Percentiles rank a stretch among this genome's conserved stretches.
Evolutionary conservation across 2,113 vertebrate species (phyloP).

Genomic region (Plecturocebus donacophilus): DNA sequence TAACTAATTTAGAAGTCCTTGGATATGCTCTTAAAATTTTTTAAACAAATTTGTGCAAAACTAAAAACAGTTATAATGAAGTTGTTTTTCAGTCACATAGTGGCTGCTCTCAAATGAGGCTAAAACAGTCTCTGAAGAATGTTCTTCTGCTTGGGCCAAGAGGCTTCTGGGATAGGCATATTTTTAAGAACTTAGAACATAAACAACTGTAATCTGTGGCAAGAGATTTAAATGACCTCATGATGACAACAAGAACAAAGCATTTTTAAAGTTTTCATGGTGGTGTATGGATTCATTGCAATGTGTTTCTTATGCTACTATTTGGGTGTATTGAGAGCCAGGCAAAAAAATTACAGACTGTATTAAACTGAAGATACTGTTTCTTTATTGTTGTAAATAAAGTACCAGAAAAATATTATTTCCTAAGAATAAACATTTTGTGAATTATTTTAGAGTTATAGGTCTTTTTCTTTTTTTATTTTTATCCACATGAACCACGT

Average conservation of each 20-base stretch:
- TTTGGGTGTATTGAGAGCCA: constrained; percentile 68
- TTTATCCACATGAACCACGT: not conserved
- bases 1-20: constrained; percentile 41
- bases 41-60: constrained; percentile 39
- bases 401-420: constrained; percentile 54
- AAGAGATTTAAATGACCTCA: constrained; percentile 74
- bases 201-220: constrained; percentile 73
- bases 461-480: not conserved
- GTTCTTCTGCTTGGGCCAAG: constrained; percentile 70
- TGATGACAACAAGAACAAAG: constrained; percentile 76
- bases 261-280: constrained; percentile 70
- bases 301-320: constrained; percentile 60
- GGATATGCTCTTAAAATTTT: constrained; percentile 22
- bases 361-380: constrained; percentile 58
- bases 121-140: constrained; percentile 72
- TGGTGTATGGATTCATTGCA: constrained; percentile 69
- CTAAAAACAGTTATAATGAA: constrained; percentile 55
- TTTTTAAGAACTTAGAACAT: constrained; percentile 76
- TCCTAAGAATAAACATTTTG: constrained; percentile 39
- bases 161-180: constrained; percentile 72
- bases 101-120: constrained; percentile 67
- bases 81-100: constrained; percentile 67
- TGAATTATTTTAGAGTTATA: constrained; percentile 57
- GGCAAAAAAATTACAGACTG: constrained; percentile 47
- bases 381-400: constrained; percentile 61